Percentiles rank a stretch among this genome's conserved stretches.
Evolutionary conservation across 2,888 invertebrate species (phyloP).

Genomic region (Cremastobaeus sp.): DNA sequence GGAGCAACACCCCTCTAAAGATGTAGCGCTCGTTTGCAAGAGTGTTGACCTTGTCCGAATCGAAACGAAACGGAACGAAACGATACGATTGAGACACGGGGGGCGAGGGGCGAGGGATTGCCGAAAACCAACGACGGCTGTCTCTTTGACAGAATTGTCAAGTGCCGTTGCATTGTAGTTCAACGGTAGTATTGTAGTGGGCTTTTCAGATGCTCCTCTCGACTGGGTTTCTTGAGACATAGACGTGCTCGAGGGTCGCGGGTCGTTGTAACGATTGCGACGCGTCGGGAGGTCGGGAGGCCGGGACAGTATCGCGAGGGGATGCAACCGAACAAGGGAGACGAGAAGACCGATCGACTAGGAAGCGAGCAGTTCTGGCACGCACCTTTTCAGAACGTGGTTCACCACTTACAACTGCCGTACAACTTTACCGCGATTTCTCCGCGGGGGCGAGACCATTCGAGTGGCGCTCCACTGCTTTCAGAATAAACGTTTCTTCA

Average conservation of each 20-base stretch:
- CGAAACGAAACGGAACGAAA: slow-evolving; percentile 3
- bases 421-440: slow-evolving; percentile 18
- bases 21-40: neutral
- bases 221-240: slow-evolving; percentile 52
- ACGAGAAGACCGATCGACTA: slow-evolving; percentile 7
- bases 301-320: slow-evolving; percentile 23
- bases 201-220: slow-evolving; percentile 35
- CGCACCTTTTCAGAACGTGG: no score
- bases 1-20: neutral
- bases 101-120: neutral
- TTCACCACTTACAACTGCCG: no score
- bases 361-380: neutral
- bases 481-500: no score
- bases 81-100: neutral
- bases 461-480: no score
- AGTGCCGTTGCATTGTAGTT: slow-evolving; percentile 33
- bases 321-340: slow-evolving; percentile 26
- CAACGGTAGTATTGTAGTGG: no score
- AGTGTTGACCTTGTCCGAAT: slow-evolving; percentile 25
- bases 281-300: slow-evolving; percentile 14
- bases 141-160: slow-evolving; percentile 27
- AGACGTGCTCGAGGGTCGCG: slow-evolving; percentile 51
- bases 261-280: slow-evolving; percentile 48
- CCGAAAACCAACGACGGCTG: slow-evolving; percentile 19
- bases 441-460: no score